phyloP scores from a whole-genome alignment of 2,888 invertebrate species.

The Tethea ocularis region DNA sequence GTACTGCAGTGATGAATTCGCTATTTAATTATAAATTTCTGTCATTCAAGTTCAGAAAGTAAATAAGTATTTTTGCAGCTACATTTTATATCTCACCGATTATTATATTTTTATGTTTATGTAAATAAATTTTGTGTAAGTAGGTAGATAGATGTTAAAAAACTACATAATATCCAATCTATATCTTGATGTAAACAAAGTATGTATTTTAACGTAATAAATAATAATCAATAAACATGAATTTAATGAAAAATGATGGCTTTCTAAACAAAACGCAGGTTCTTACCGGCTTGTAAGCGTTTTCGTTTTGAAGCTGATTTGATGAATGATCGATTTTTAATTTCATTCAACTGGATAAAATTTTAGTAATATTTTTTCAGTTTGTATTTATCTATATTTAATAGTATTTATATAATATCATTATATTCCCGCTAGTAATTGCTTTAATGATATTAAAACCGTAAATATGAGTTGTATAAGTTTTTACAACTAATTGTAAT shows the following conservation, averaged over 20 bases:
- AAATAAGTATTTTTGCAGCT: conserved; percentile 6
- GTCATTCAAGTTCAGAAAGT: not conserved
- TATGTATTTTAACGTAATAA: conserved; percentile 6
- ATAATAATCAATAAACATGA: conserved; percentile 10
- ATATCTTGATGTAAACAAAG: conserved; percentile 1
- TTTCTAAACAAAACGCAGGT: not conserved
- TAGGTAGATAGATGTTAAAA: conserved; percentile 29
- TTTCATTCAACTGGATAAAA: not conserved
- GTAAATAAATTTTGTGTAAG: conserved; percentile 25
- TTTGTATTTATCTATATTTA: not conserved
- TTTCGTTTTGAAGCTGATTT: not conserved
- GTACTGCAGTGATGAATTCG: not conserved
- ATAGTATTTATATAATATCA: not conserved
- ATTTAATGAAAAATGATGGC: not conserved
- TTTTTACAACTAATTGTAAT: conserved; percentile 8
- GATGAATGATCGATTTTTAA: not conserved
- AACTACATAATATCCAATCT: conserved; percentile 26
- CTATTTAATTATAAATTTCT: not conserved
- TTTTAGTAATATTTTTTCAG: not conserved
- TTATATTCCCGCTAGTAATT: not conserved
- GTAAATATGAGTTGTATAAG: no score
- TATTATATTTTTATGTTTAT: conserved; percentile 28
- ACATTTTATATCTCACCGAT: conserved; percentile 39
- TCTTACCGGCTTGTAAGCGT: not conserved
- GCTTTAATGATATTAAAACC: no score